Conservation (phyloP, 2,113 vertebrate genomes). For the Onychostruthus taczanowskii region DNA sequence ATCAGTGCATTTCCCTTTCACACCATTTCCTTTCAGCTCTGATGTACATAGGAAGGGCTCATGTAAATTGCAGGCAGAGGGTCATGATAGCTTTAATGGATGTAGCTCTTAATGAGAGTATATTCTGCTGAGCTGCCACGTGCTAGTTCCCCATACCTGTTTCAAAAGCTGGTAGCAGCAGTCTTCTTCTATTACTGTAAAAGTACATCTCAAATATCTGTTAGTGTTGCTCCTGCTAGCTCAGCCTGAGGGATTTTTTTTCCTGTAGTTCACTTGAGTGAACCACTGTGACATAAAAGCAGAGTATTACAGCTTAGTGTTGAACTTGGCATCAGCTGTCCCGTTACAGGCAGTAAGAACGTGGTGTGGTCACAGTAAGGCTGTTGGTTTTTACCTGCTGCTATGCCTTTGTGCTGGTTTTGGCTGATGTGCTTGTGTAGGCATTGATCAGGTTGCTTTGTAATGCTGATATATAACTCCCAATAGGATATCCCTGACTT, state of each 20-base stretch:
- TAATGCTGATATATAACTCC: neutral
- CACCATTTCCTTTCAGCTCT: conserved; percentile 36
- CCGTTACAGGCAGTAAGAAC: neutral
- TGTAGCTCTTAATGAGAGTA: conserved; percentile 43
- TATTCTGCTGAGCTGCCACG: conserved; percentile 9
- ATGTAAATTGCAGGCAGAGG: conserved; percentile 48
- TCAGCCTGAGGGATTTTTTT: neutral
- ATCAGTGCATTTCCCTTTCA: conserved; percentile 2
- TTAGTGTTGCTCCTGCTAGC: neutral
- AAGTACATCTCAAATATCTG: neutral
- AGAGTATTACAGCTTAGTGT: neutral
- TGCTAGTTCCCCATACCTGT: conserved; percentile 1
- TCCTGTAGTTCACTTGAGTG: neutral
- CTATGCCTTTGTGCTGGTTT: neutral
- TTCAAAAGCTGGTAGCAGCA: conserved; percentile 19
- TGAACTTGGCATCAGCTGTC: neutral
- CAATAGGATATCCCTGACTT: neutral
- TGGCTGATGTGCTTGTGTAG: neutral
- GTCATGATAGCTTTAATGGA: conserved; percentile 47
- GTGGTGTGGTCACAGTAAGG: neutral
- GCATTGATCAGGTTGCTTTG: neutral
- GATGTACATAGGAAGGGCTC: conserved; percentile 14
- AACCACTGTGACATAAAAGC: neutral
- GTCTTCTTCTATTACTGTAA: neutral
- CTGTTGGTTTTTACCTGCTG: neutral